phyloP scores from a whole-genome alignment of 1,140 invertebrate species.

The Venustaconcha ellipsiformis region DNA sequence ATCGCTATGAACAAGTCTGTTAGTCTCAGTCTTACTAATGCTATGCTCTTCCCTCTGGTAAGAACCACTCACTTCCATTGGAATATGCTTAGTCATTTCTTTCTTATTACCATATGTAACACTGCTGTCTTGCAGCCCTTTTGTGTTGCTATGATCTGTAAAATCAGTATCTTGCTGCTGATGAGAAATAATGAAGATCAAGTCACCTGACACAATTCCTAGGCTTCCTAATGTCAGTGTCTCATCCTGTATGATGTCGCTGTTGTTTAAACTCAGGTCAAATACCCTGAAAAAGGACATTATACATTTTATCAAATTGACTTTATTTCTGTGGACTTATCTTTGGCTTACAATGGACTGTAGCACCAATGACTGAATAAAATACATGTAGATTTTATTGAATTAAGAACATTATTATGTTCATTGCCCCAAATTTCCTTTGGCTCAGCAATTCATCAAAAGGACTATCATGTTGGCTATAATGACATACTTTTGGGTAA shows the following conservation, averaged over 20 bases:
- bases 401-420: too few species aligned
- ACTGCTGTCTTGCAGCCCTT: background rate
- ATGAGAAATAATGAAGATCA: constrained; percentile 11
- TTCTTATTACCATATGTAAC: background rate
- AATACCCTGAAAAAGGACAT: constrained; percentile 16
- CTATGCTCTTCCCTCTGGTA: background rate
- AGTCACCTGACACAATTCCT: constrained; percentile 22
- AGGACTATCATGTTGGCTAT: too few species aligned
- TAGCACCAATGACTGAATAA: too few species aligned
- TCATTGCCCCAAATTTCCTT: too few species aligned
- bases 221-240: constrained; percentile 4
- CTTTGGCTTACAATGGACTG: too few species aligned
- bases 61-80: background rate
- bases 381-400: too few species aligned
- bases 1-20: background rate
- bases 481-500: too few species aligned
- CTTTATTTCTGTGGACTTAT: too few species aligned
- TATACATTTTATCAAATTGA: too few species aligned
- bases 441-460: too few species aligned
- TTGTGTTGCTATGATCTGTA: too few species aligned
- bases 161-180: background rate
- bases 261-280: constrained; percentile 21
- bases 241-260: constrained; percentile 3
- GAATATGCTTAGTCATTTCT: background rate
- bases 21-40: background rate